Conservation (phyloP, 2,888 invertebrate species). For the Agrypnus murinus region DNA sequence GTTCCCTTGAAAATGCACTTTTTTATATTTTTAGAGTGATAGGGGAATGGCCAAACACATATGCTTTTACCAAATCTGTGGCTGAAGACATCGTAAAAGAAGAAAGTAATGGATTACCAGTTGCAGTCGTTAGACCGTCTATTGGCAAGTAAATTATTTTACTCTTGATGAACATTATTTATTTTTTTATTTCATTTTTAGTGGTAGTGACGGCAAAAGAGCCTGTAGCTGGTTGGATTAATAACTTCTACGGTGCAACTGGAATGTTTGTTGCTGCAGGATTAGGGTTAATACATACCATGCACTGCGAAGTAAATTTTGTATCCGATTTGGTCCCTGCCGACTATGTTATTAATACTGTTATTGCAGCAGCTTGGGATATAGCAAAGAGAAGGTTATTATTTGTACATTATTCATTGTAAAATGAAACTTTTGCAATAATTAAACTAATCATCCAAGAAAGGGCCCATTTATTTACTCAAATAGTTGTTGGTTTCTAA, state of each 20-base stretch:
- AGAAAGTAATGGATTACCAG: constrained; percentile 75
- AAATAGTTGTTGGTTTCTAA: too few species aligned
- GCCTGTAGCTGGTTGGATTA: constrained; percentile 77
- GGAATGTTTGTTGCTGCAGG: constrained; percentile 72
- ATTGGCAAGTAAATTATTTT: constrained; percentile 70
- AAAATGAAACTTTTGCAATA: too few species aligned
- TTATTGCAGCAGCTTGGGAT: constrained; percentile 86
- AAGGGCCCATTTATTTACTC: too few species aligned
- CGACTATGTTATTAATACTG: constrained; percentile 86
- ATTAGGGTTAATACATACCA: constrained; percentile 75
- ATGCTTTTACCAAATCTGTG: constrained; percentile 82
- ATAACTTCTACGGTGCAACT: constrained; percentile 81
- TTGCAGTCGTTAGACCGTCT: constrained; percentile 81
- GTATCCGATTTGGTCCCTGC: constrained; percentile 84
- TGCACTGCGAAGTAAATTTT: constrained; percentile 72
- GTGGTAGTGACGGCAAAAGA: constrained; percentile 67
- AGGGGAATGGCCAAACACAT: constrained; percentile 80
- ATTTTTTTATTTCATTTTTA: constrained; percentile 53
- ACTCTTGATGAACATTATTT: too few species aligned
- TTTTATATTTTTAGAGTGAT: constrained; percentile 68
- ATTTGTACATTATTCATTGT: neutral
- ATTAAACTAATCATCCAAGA: too few species aligned
- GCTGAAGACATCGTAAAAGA: constrained; percentile 78
- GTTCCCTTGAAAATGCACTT: too few species aligned
- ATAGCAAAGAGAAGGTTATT: constrained; percentile 59